These are phyloP conservation scores for Pomacea maculata DNA, from an alignment of 1,140 invertebrate genomes.

Conservation along the genomic window DNA sequence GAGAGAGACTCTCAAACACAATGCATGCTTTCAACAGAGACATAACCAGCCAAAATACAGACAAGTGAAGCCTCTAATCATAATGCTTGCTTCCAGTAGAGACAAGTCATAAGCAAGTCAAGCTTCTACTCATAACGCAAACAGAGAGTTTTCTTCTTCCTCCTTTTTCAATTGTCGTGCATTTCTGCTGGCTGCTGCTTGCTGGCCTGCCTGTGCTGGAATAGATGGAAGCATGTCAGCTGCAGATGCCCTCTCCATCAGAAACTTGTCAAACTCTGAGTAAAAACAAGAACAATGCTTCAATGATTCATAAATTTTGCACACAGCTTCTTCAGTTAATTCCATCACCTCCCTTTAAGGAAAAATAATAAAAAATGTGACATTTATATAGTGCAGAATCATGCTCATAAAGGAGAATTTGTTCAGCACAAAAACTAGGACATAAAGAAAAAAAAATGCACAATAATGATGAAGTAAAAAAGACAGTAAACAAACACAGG, in stretches of 20 bases:
- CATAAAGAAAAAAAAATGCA: too few relatives aligned
- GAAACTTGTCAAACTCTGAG: constrained; percentile 91
- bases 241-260: constrained; percentile 86
- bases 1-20: too few relatives aligned
- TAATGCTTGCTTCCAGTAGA: constrained; percentile 44
- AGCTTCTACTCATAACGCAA: constrained; percentile 57
- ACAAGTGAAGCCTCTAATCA: constrained; percentile 21
- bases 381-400: too few relatives aligned
- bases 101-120: constrained; percentile 1
- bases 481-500: too few relatives aligned
- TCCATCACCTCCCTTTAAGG: neutral
- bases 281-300: constrained; percentile 63
- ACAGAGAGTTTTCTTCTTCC: constrained; percentile 63
- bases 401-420: too few relatives aligned
- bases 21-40: too few relatives aligned
- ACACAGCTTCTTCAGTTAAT: neutral
- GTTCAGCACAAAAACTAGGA: too few relatives aligned
- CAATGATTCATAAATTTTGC: constrained; percentile 5
- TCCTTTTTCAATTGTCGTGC: constrained; percentile 60
- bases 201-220: constrained; percentile 49
- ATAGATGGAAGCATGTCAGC: constrained; percentile 67
- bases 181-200: constrained; percentile 31
- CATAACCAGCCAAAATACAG: too few relatives aligned
- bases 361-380: neutral
- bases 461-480: too few relatives aligned